Base-by-base conservation (phyloP, 2,797 vertebrate species). In the Tauraco hartlaubi region DNA sequence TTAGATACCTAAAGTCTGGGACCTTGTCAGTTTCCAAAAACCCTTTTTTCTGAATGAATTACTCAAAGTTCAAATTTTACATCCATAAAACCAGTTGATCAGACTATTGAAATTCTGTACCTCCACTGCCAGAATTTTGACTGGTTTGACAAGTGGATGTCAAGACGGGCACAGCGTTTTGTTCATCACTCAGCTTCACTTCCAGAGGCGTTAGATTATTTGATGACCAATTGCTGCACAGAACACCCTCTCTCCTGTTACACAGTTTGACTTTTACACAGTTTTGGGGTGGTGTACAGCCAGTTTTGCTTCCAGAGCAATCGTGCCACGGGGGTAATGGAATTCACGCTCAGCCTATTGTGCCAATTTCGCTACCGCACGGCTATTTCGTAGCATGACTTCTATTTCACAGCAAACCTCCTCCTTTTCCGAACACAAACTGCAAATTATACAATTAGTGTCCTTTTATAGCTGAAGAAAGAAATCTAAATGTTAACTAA, bases 361-460 rank as follows among this genome's bases (percentile, higher is more conserved):
- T 90, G 85, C 76, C 87, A 67, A 54, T 63, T 92, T 31, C 0
- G 2, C 28, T 72, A 14, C 73, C 14, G 43, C 75, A 73, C 5
- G 15, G 83, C 71, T 90, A 46, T 52, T 85, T 85, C 78, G 33
- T 73, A 55, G 71, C 71, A 9, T 26, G 59, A 35, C 93, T 95
- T 80, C 28, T 39, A 93, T 80, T 92, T 95, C 76, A 89, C 44
- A 85, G 85, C 56, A 92, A 76, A 95, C 61, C 72, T 77, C 81
- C 74, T 54, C 56, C 64, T 33, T 51, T 85, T 80, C 78, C 62
- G 56, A 91, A 93, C 89, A 77, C 4, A 29, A 94, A 77, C 72
- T 83, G 68, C 59, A 85, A 89, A 94, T 93, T 92, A 89, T 64
- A 91, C 72, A 95, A 91, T 96, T 93, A 95, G 56, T 35, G 33